Evolutionary conservation across 1,140 invertebrate genomes (phyloP).

Genomic region (Monochamus saltuarius): DNA sequence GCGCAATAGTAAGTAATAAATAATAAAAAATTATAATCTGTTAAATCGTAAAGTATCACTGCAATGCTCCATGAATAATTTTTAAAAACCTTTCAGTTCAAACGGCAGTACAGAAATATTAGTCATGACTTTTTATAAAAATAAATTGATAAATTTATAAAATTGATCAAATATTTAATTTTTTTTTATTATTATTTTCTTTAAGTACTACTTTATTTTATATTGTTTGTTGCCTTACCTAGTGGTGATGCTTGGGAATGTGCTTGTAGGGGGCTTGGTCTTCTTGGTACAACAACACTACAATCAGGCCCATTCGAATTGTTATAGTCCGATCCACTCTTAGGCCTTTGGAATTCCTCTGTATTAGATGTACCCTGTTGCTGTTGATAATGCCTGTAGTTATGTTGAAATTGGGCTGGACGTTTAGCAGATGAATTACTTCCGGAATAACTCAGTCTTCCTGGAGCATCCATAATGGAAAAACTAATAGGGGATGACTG

Average conservation of each 20-base stretch:
- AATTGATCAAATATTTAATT: no score
- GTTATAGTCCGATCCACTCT: constrained; percentile 57
- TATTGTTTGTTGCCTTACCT: constrained; percentile 45
- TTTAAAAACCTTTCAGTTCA: no score
- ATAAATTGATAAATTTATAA: no score
- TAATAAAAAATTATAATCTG: no score
- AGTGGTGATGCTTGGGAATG: constrained; percentile 52
- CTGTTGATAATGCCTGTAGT: constrained; percentile 48
- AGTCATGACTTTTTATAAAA: no score
- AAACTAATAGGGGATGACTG: constrained; percentile 75
- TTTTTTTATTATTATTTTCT: no score
- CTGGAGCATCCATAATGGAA: constrained; percentile 69
- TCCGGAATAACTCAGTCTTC: constrained; percentile 60
- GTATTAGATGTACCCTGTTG: constrained; percentile 61
- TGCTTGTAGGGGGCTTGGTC: constrained; percentile 68
- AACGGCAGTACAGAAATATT: no score
- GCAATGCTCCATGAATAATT: no score
- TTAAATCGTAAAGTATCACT: no score
- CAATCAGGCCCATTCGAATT: constrained; percentile 59
- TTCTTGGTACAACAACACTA: constrained; percentile 61
- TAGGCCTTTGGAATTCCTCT: constrained; percentile 66
- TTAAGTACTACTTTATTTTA: no score
- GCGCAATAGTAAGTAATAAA: no score
- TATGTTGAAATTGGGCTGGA: constrained; percentile 43
- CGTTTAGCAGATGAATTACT: constrained; percentile 54